Base-by-base conservation (phyloP, 1,140 invertebrate genomes). In the Helicoverpa armigera region DNA sequence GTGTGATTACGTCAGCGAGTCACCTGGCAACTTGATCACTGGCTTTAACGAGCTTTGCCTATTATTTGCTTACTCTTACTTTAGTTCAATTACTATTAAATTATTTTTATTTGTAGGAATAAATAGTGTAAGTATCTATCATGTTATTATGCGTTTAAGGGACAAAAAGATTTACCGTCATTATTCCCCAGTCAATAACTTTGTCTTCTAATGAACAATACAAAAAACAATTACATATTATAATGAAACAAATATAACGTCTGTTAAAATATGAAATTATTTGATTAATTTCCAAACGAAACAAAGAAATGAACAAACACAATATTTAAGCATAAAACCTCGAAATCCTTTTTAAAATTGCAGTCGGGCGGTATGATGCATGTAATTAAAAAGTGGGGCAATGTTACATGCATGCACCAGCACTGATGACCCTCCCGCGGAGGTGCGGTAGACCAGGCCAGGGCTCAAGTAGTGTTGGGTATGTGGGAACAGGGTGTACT, bases 361-460 rank as follows among this genome's bases (percentile, higher is more conserved):
- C 90, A 89, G 87, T 88, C 84, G 70, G 65, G 74, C 81, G 82
- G 85, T 85, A 86, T 88, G 88, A 89, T 90, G 88, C 87, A 91
- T 89, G 88, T 91, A 91, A 91, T 91, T 91, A 91, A 91, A 91
- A 91, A 89, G 89, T 90, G 86, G 88, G 86, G 83, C 86, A 89
- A 79, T 85, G 81, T 80, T 84, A 83, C 78, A 70, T 67, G 67
- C 31, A 18, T n/a, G 63, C 10, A 70, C 88, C 86, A 85, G 67
- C 82, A 73, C n/a, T 18, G 77, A 53, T 69, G 65, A 88, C 87
- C 13, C 87, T 75, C 10, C n/a, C 63, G 58, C 29, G 29, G 31
- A n/a, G 56, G 29, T 31, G 2, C 12, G 13, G 23, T 3, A 9
- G n/a, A 51, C 50, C 50, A 72, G 69, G 9, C 3, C 2, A 14